phyloP scores from a whole-genome alignment of 2,797 vertebrate genomes.

The Danio tinwini region DNA sequence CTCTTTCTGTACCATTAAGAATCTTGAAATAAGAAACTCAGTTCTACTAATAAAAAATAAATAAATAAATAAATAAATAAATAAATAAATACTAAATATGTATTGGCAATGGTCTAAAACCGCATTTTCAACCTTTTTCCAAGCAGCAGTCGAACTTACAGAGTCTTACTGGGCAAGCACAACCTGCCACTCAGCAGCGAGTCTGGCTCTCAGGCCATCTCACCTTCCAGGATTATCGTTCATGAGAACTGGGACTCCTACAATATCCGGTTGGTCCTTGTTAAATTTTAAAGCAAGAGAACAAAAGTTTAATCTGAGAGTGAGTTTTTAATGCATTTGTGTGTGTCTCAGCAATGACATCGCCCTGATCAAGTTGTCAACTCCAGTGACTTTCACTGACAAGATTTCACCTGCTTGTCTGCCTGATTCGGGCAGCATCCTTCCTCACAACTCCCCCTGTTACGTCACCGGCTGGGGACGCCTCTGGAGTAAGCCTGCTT shows the following conservation, averaged over 20 bases:
- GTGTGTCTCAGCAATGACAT: conserved; percentile 80
- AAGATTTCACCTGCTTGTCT: conserved; percentile 81
- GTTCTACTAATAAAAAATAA: too few species aligned
- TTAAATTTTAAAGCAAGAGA: neutral
- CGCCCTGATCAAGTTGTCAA: conserved; percentile 86
- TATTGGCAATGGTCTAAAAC: conserved; percentile 8
- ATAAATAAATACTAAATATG: neutral
- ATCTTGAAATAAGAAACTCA: neutral
- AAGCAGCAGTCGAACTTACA: conserved; percentile 80
- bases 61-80: too few species aligned
- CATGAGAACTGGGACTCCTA: conserved; percentile 79
- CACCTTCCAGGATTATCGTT: conserved; percentile 79
- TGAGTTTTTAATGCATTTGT: conserved; percentile 17
- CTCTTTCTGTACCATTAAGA: neutral
- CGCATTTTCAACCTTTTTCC: conserved; percentile 2
- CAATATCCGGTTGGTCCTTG: conserved; percentile 75
- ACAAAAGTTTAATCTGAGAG: neutral
- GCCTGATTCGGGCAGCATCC: conserved; percentile 68
- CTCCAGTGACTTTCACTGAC: conserved; percentile 69
- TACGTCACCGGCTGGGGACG: conserved; percentile 91
- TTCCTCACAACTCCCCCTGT: conserved; percentile 77
- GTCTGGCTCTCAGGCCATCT: conserved; percentile 70
- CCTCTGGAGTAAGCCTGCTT: conserved; percentile 73
- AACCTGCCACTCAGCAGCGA: conserved; percentile 72
- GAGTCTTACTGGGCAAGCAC: conserved; percentile 84